Evolutionary conservation across 2,888 invertebrate genomes (phyloP), one percentile per base, ranked within the genome.

Genomic region (Lithodes maja): DNA sequence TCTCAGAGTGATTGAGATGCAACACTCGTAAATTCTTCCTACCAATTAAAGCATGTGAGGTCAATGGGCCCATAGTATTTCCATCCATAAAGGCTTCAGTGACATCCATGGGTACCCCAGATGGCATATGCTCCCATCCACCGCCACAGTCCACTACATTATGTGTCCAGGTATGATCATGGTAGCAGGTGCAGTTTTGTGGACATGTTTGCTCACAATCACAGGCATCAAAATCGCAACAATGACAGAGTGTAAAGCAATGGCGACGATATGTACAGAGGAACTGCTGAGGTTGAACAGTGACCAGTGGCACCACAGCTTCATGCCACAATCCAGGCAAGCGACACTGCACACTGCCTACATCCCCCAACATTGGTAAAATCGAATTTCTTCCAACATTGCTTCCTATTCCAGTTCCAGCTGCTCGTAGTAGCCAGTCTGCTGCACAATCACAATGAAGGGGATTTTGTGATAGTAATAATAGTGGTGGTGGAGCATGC

Each of bases 171-270:
- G 97, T 96, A 93, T 97, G 97, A 94, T 99, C 98, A 93, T 98
- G 97, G 95, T 98, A 98, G 94, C 99, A 99, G 90, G 97, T 97
- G 95, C 99, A 99, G 94, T 98, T 97, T 81, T 95, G 95, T 82
- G 99, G 99, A 94, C 99, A 99, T 92, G 97, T 98, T 97, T 98
- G 98, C 95, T 98, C 98, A 95, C 99, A 99, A 94, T 99, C 99
- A 95, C 99, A 99, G 86, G 98, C 98, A 94, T 98, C 98, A 94
- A 98, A 99, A 94, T 98, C 98, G 94, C 99, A 99, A 94, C 99
- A 99, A 93, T 98, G 97, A 93, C 99, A 99, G 92, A 98, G 95
- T 15, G 98, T 97, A 94, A 98, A 98, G 94, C 99, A 99, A 94
- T 98, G 98, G 74, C 97, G 97, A 94, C 97, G 96, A 94, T 98